These are phyloP conservation scores for Phthorimaea operculella DNA, from an alignment of 1,140 invertebrate species.

Conservation along the genomic window DNA sequence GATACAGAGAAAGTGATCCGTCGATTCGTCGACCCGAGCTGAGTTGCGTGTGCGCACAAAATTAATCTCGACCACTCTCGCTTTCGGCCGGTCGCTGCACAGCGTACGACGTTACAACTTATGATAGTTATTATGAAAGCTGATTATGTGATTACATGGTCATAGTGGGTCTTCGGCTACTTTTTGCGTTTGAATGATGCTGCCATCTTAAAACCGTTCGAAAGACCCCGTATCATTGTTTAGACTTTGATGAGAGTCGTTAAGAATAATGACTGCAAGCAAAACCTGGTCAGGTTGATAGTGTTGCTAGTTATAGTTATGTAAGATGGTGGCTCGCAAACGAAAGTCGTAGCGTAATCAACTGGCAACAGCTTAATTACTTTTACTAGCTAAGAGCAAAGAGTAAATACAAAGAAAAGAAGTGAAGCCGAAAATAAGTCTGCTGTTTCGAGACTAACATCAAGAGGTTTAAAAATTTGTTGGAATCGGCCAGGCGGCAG, in stretches of 20 bases:
- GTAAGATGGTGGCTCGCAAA: slow-evolving; percentile 2
- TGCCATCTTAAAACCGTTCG: too few relatives aligned
- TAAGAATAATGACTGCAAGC: background rate
- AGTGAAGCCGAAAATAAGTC: too few relatives aligned
- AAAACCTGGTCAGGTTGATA: background rate
- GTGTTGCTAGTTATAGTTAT: slow-evolving; percentile 1
- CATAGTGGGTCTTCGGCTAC: too few relatives aligned
- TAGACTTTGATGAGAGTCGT: background rate
- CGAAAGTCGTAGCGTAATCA: slow-evolving; percentile 10
- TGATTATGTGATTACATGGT: too few relatives aligned
- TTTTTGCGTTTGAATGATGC: too few relatives aligned
- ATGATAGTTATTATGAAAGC: slow-evolving; percentile 36
- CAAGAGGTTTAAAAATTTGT: too few relatives aligned
- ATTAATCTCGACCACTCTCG: slow-evolving; percentile 43
- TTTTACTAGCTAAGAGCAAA: background rate
- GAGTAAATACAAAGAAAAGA: too few relatives aligned
- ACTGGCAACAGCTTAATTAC: background rate
- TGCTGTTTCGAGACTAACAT: too few relatives aligned
- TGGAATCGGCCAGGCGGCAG: too few relatives aligned
- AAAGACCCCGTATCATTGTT: background rate
- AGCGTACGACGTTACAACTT: slow-evolving; percentile 28
- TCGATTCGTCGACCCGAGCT: slow-evolving; percentile 38
- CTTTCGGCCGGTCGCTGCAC: slow-evolving; percentile 37
- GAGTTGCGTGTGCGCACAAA: slow-evolving; percentile 42
- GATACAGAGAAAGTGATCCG: slow-evolving; percentile 37